phyloP scores from a whole-genome alignment of 2,888 invertebrate genomes.

The Epistrophella euchroma region DNA sequence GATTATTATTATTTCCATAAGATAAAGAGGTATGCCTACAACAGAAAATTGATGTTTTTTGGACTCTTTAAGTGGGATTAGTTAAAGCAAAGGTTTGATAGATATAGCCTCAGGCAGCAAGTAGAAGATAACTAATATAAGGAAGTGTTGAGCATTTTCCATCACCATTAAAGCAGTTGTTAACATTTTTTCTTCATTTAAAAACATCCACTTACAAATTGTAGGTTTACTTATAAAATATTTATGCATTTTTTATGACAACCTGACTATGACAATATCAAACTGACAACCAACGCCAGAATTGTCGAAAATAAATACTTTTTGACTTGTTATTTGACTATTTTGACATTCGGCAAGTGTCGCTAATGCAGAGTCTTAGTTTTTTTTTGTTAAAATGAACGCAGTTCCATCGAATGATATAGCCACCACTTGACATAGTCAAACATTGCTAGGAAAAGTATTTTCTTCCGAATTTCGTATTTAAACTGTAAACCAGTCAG shows the following conservation, averaged over 20 bases:
- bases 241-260: background rate
- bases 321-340: too few species aligned
- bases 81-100: background rate
- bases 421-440: too few species aligned
- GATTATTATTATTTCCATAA: constrained; percentile 17
- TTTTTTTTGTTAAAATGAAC: too few species aligned
- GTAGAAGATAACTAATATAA: background rate
- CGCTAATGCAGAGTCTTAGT: too few species aligned
- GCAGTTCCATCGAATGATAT: too few species aligned
- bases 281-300: background rate
- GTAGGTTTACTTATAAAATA: too few species aligned
- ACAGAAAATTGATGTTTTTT: background rate
- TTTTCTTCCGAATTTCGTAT: too few species aligned
- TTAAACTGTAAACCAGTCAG: too few species aligned
- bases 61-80: background rate
- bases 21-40: background rate
- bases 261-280: background rate
- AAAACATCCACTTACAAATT: constrained; percentile 1
- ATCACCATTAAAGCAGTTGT: constrained; percentile 1
- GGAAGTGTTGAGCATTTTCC: background rate
- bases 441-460: too few species aligned
- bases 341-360: too few species aligned
- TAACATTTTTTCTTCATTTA: background rate
- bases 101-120: background rate
- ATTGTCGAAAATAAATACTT: too few species aligned